Conservation (phyloP, 2,113 vertebrate species). For the Coptodon rendalli region DNA sequence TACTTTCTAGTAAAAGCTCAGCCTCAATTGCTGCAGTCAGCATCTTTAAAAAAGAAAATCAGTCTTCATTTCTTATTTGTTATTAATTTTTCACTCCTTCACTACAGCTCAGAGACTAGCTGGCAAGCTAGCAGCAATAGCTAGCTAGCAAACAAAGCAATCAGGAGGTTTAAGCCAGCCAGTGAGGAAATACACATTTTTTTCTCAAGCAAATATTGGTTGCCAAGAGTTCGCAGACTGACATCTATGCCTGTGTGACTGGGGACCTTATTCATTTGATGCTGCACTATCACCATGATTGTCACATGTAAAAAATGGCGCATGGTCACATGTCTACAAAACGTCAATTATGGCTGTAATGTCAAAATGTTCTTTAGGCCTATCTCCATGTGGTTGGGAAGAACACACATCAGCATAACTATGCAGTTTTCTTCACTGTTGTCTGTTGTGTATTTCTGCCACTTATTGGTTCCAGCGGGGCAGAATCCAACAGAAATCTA, state of each 20-base stretch:
- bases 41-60: neutral
- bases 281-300: neutral
- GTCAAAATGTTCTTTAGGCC: neutral
- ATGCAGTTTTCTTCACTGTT: neutral
- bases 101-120: neutral
- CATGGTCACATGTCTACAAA: neutral
- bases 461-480: neutral
- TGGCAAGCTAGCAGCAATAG: neutral
- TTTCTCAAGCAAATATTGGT: neutral
- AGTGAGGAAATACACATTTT: neutral
- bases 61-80: neutral
- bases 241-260: neutral
- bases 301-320: neutral
- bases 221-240: neutral
- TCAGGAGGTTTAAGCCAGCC: neutral
- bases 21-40: rapidly evolving
- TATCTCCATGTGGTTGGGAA: neutral
- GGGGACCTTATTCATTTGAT: neutral
- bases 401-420: neutral
- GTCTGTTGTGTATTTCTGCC: neutral
- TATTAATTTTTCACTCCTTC: neutral
- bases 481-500: neutral
- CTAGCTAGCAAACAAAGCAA: neutral
- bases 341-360: neutral
- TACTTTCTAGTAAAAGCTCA: neutral